These are phyloP conservation scores for Caenorhabditis sulstoni DNA, from an alignment of 2,888 invertebrate genomes.

Conservation along the genomic window DNA sequence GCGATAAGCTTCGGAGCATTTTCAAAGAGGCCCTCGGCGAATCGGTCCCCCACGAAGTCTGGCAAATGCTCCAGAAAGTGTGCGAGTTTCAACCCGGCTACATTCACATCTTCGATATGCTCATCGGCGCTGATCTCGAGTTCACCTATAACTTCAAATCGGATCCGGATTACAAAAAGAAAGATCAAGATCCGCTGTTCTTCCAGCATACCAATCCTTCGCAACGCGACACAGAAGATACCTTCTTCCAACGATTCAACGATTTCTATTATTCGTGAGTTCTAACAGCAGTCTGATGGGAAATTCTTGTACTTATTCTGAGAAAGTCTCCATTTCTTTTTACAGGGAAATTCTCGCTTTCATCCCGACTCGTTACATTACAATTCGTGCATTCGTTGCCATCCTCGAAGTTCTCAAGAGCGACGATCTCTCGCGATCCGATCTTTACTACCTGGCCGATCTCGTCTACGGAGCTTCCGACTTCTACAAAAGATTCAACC, in stretches of 20 bases:
- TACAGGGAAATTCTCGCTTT: slow-evolving; percentile 15
- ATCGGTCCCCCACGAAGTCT: slow-evolving; percentile 1
- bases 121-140: slow-evolving; percentile 25
- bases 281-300: too few relatives aligned
- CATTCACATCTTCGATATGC: slow-evolving; percentile 25
- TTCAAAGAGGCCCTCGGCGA: slow-evolving; percentile 17
- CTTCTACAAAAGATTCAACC: slow-evolving; percentile 17
- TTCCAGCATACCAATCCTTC: slow-evolving; percentile 16
- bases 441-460: slow-evolving; percentile 26
- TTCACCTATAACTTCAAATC: slow-evolving; percentile 14
- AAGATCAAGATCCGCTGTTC: background rate
- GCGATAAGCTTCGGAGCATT: slow-evolving; percentile 7
- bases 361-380: slow-evolving; percentile 4
- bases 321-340: background rate
- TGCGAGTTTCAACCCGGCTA: slow-evolving; percentile 25
- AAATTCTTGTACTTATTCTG: too few relatives aligned
- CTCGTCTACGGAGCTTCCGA: slow-evolving; percentile 22
- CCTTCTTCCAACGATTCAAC: slow-evolving; percentile 28
- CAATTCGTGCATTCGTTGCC: slow-evolving; percentile 21
- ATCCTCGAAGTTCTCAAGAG: slow-evolving; percentile 14
- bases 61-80: slow-evolving; percentile 24
- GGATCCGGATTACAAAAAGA: background rate
- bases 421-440: background rate
- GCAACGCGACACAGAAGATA: background rate
- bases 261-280: too few relatives aligned